These are phyloP conservation scores for Zosterops japonicus DNA, from an alignment of 2,113 vertebrate genomes.

Conservation along the genomic window DNA sequence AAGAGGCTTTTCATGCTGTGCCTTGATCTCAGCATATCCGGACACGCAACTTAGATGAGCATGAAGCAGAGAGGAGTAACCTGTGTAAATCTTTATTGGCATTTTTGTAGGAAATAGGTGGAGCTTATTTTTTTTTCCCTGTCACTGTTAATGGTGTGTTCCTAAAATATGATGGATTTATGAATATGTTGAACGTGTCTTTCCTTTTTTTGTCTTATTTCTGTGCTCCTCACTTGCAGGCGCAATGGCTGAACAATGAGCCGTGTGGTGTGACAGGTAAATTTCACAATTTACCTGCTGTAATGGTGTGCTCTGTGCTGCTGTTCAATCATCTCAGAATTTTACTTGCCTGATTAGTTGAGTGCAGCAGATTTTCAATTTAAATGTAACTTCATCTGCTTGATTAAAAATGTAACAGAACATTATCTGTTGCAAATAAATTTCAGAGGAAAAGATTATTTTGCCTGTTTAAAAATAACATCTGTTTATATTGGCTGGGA, in stretches of 20 bases:
- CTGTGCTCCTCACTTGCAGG: conserved; percentile 65
- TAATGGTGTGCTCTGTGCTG: conserved; percentile 62
- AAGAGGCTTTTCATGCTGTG: background rate
- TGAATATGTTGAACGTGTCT: conserved; percentile 67
- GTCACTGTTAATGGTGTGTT: conserved; percentile 55
- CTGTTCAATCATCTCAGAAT: conserved; percentile 72
- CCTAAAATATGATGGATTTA: conserved; percentile 72
- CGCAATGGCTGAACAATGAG: conserved; percentile 67
- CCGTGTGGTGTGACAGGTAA: conserved; percentile 76
- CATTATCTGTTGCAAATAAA: conserved; percentile 84
- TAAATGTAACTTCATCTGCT: conserved; percentile 84
- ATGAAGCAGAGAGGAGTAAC: conserved; percentile 29
- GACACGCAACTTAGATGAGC: background rate
- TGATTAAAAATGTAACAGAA: conserved; percentile 86
- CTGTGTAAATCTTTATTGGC: conserved; percentile 42
- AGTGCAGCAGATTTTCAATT: conserved; percentile 84
- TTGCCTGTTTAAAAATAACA: conserved; percentile 80
- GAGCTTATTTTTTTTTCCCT: conserved; percentile 24
- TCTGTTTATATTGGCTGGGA: conserved; percentile 82
- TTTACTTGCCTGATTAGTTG: conserved; percentile 78
- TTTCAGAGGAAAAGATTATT: conserved; percentile 81
- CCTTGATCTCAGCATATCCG: conserved; percentile 12
- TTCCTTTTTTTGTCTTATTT: conserved; percentile 73
- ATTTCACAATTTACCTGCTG: conserved; percentile 75
- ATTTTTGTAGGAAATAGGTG: conserved; percentile 28